A percentile compares a stretch with the other conserved stretches of the same genome.
Evolutionary conservation across 1,140 invertebrate genomes (phyloP).

Genomic region (Pseudoatta argentina): DNA sequence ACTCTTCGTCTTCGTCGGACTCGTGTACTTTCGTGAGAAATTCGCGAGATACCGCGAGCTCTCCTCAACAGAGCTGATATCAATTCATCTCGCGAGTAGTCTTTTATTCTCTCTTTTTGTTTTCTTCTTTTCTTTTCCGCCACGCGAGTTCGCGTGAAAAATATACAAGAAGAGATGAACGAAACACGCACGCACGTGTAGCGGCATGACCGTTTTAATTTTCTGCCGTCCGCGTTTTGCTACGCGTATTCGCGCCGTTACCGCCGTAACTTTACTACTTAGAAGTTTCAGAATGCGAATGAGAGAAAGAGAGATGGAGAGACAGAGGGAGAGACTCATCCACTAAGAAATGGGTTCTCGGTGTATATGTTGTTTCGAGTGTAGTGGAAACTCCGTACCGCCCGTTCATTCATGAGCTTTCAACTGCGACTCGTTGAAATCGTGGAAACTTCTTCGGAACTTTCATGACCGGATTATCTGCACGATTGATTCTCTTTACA

Average conservation of each 20-base stretch:
- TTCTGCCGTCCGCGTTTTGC: slow-evolving; percentile 59
- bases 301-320: not conserved
- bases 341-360: slow-evolving; percentile 75
- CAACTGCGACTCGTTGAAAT: slow-evolving; percentile 74
- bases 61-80: slow-evolving; percentile 33
- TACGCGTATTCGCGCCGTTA: slow-evolving; percentile 39
- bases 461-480: slow-evolving; percentile 71
- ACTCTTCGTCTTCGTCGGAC: slow-evolving; percentile 28
- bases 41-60: slow-evolving; percentile 53
- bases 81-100: slow-evolving; percentile 45
- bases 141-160: slow-evolving; percentile 45
- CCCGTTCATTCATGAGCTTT: slow-evolving; percentile 81
- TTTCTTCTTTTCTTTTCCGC: not conserved
- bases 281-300: slow-evolving; percentile 65
- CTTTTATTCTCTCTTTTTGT: slow-evolving; percentile 5
- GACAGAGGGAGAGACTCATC: slow-evolving; percentile 16
- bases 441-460: slow-evolving; percentile 72
- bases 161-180: slow-evolving; percentile 22
- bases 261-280: slow-evolving; percentile 59
- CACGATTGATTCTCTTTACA: slow-evolving; percentile 72
- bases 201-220: slow-evolving; percentile 53
- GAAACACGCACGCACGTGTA: not conserved
- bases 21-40: slow-evolving; percentile 52
- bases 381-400: slow-evolving; percentile 70
- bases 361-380: slow-evolving; percentile 72